These are phyloP conservation scores for Euura saliciscinereae DNA, from an alignment of 1,140 invertebrate genomes.

Conservation along the genomic window DNA sequence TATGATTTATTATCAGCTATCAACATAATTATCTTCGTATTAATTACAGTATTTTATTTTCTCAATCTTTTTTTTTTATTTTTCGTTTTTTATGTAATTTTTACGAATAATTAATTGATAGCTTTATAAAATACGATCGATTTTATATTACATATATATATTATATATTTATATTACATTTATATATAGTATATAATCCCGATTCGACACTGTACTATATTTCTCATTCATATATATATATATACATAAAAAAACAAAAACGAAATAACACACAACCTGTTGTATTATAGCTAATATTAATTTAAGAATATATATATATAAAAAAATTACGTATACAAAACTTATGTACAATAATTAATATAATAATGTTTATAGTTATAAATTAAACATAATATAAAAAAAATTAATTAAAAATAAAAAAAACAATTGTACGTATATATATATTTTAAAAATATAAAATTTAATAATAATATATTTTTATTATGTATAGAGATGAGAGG, in stretches of 20 bases:
- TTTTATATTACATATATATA: too few species aligned
- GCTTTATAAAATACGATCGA: too few species aligned
- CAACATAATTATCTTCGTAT: not conserved
- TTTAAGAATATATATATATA: not conserved
- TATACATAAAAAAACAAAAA: not conserved
- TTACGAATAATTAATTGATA: too few species aligned
- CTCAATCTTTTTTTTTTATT: too few species aligned
- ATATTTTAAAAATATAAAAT: not conserved
- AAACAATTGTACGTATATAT: not conserved
- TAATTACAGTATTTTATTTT: not conserved
- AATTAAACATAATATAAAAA: too few species aligned
- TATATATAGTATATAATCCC: not conserved
- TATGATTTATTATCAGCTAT: not conserved
- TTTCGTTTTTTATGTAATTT: too few species aligned
- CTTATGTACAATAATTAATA: not conserved
- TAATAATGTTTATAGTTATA: not conserved
- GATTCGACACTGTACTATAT: conserved; percentile 6
- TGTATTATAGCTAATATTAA: not conserved
- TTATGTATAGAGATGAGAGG: not conserved
- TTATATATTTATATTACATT: not conserved
- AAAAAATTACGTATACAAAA: not conserved
- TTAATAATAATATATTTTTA: not conserved
- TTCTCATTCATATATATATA: not conserved
- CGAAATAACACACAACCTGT: not conserved
- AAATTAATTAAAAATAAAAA: too few species aligned